These are phyloP conservation scores for Nemoura dubitans DNA, from an alignment of 2,888 invertebrate genomes.

Conservation along the genomic window DNA sequence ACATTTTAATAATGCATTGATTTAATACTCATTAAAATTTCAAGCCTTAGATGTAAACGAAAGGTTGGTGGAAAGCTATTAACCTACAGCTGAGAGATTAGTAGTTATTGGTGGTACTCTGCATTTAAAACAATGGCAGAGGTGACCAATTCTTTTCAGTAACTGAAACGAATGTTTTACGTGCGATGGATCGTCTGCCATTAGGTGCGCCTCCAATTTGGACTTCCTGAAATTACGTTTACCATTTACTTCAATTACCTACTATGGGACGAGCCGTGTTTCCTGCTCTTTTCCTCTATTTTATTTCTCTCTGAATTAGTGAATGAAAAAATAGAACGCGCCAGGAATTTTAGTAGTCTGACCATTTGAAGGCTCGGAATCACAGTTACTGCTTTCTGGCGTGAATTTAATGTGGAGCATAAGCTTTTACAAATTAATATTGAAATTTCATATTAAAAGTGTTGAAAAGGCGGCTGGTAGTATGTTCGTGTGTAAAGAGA, in stretches of 20 bases:
- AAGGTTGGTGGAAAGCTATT: not conserved
- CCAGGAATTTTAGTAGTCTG: not conserved
- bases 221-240: not conserved
- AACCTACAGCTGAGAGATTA: not conserved
- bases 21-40: not conserved
- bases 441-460: not conserved
- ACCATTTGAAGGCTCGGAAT: not conserved
- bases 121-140: not conserved
- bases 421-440: not conserved
- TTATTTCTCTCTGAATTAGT: not conserved
- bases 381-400: not conserved
- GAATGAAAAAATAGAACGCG: not conserved
- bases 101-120: not conserved
- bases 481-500: not conserved
- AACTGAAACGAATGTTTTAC: conserved; percentile 15
- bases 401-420: not conserved
- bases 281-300: not conserved
- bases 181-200: not conserved
- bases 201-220: not conserved
- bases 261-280: not conserved
- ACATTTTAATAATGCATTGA: not conserved
- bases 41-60: not conserved
- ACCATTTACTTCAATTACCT: conserved; percentile 28
- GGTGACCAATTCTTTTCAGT: not conserved
- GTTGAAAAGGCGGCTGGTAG: not conserved